phyloP scores from a whole-genome alignment of 2,113 vertebrate genomes.

The Murina feae region DNA sequence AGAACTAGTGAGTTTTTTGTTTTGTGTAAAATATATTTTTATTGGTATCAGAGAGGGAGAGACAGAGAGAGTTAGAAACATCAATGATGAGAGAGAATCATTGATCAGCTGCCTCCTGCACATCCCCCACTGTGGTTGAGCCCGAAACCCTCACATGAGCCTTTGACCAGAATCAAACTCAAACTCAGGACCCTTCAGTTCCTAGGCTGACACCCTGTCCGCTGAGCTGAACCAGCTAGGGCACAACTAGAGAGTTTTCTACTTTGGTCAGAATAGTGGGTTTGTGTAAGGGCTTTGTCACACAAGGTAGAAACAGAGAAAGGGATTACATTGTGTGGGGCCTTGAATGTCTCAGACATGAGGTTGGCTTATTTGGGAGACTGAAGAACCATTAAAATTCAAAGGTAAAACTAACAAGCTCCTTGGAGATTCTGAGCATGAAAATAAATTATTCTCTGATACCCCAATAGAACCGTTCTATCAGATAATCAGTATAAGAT shows the following conservation, averaged over 20 bases:
- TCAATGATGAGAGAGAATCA: too few relatives aligned
- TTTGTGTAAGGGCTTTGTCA: background rate
- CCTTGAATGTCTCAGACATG: background rate
- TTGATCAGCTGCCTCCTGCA: too few relatives aligned
- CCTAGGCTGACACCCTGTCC: too few relatives aligned
- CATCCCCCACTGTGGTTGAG: too few relatives aligned
- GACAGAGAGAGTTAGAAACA: too few relatives aligned
- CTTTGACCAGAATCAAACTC: too few relatives aligned
- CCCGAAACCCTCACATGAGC: too few relatives aligned
- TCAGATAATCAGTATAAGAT: conserved; percentile 34
- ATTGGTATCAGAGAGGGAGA: too few relatives aligned
- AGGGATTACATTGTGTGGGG: background rate
- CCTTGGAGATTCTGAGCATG: conserved; percentile 26
- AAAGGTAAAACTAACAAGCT: conserved; percentile 5
- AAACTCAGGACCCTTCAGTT: too few relatives aligned
- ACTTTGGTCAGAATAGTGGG: background rate
- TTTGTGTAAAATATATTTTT: too few relatives aligned
- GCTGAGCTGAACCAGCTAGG: too few relatives aligned
- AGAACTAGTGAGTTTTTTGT: background rate
- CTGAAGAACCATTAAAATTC: conserved; percentile 24
- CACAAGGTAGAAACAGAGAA: background rate
- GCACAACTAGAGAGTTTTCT: background rate
- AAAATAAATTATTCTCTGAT: conserved; percentile 36
- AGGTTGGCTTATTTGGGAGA: conserved; percentile 22
- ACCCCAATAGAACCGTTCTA: conserved; percentile 48